Base-by-base conservation (phyloP, 2,888 invertebrate species). In the Tetragnatha montana region DNA sequence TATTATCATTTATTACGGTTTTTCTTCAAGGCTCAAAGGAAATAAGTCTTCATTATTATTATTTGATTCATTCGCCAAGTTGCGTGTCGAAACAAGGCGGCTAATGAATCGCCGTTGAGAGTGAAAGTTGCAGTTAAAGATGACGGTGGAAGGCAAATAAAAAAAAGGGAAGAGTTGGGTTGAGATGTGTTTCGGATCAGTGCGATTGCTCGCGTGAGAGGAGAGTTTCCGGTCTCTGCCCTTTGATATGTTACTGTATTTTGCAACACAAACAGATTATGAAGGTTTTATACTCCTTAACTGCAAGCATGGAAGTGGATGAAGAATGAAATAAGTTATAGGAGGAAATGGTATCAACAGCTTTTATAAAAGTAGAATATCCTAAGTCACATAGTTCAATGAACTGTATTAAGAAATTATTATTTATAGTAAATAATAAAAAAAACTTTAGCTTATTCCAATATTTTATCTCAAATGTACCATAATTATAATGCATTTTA, bases 171-270 rank as follows among this genome's bases (percentile, higher is more conserved):
- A 35, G 35, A 35, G 35, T 35, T 35, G 68, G 51, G 78, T 82
- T 76, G 83, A 78, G 51, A 85, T 21, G 35, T 35, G 87, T 87
- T 87, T 81, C 81, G 87, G 87, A 87, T 87, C 81, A 87, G 81
- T 87, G 87, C 73, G 7, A 74, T 49, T 35, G 75, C 74, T 75
- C 70, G 87, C 87, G 87, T 87, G 87, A 74, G 81, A 35, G 8
- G 49, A 19, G 73, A 22, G 80, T 81, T 87, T 87, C 87, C 87
- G 87, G 74, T 80, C 50, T 35, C 35, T 22, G 35, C 73, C 17
- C 17, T 19, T 73, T 17, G 17, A 60, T 60, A 17, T 60, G 60
- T 17, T 60, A 60, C 60, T 6, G 17, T 17, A 8, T 17, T 60
- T 60, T 60, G 35, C 35, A 35, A 35, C 35, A 35, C 35, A 35